Evolutionary conservation across 2,113 vertebrate genomes (phyloP), one percentile per base, ranked within the genome.

Genomic region (Charina bottae): DNA sequence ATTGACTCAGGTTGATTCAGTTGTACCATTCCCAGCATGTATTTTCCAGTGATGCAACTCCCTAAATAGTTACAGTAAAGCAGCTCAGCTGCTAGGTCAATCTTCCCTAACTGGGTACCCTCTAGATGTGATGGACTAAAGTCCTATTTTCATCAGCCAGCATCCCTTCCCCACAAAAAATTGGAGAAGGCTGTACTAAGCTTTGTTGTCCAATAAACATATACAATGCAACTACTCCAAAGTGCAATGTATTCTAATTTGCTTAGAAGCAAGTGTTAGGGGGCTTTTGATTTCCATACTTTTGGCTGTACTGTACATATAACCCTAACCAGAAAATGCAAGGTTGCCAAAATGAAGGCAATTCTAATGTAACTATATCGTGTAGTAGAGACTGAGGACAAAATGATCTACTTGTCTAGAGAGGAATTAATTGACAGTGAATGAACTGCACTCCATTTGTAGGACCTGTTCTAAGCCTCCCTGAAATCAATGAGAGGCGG

Each of bases 401-500:
- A 90, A 53, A 33, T 93, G 5, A 84, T 89, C 49, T 85, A 83
- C 93, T 93, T 95, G 86, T 95, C 92, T 2, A 54, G 92, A 26
- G 42, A 93, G 88, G 91, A 89, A 95, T 94, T 94, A 92, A 95
- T 91, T 93, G 92, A 89, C 94, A 95, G 93, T 90, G 60, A 84
- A 93, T 90, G 60, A 84, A 64, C 23, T 54, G 72, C 15, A 62
- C 56, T 92, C 68, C 68, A 84, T 92, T 92, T 92, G 87, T 37
- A 83, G 56, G 56, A 59, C n/a, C 56, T 37, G 21, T 84, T 89
- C 91, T 58, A 92, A 89, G 56, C 26, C 86, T 33, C 10, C n/a
- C 49, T 37, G 72, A 62, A 92, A 89, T 92, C 91, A 89, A 55
- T 84, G 87, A 89, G 46, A 92, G 87, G 72, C 46, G 46, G 88